Conservation (phyloP, 2,888 invertebrate species). For the Blastobasis adustella region DNA sequence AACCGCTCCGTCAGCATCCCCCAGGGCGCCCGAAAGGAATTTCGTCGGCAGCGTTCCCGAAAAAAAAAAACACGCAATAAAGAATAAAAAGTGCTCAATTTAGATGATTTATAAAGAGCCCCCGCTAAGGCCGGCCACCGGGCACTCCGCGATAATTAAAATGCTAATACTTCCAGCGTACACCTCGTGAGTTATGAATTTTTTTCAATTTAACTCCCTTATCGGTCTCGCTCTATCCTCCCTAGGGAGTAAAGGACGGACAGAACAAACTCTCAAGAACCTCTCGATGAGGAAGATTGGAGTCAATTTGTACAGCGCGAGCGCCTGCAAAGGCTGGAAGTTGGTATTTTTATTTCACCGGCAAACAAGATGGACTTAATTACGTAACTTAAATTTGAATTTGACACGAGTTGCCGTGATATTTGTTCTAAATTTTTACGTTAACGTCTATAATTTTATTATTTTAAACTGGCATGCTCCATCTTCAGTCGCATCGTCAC, state of each 20-base stretch:
- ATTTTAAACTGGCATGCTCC: no score
- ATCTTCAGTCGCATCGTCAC: no score
- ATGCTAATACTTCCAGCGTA: slow-evolving; percentile 47
- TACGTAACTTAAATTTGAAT: no score
- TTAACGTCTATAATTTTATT: no score
- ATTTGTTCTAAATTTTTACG: no score
- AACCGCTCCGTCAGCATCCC: not conserved
- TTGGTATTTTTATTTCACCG: no score
- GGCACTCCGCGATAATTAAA: slow-evolving; percentile 36
- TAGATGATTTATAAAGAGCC: slow-evolving; percentile 15
- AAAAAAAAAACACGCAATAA: slow-evolving; percentile 2
- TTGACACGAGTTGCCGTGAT: no score
- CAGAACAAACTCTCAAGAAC: not conserved
- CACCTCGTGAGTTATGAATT: slow-evolving; percentile 49
- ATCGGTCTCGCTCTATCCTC: not conserved
- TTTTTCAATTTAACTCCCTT: slow-evolving; percentile 46
- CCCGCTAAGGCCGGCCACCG: slow-evolving; percentile 11
- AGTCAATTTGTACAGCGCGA: no score
- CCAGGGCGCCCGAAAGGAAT: not conserved
- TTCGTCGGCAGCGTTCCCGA: slow-evolving; percentile 1
- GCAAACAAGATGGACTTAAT: no score
- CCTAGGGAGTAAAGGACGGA: no score
- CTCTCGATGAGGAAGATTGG: no score
- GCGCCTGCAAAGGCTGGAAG: no score
- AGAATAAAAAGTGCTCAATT: slow-evolving; percentile 6